Evolutionary conservation across 2,888 invertebrate species (phyloP).

Genomic region (Drosophila colorata): DNA sequence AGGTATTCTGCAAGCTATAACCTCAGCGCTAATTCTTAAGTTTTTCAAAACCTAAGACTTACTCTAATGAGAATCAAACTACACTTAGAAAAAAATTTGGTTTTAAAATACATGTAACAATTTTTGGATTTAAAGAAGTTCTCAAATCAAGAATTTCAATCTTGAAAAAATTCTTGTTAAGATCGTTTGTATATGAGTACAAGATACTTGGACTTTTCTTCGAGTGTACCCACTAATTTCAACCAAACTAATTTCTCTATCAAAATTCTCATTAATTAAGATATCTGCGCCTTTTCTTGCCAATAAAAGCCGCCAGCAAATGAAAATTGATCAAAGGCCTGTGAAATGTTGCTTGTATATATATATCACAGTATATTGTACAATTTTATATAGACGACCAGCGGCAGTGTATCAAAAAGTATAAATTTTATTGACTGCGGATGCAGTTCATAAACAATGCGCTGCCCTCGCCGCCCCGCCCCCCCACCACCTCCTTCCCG

Average conservation of each 20-base stretch:
- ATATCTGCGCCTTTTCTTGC: background rate
- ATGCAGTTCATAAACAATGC: constrained; percentile 80
- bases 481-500: background rate
- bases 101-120: too few species aligned
- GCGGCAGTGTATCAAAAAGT: constrained; percentile 70
- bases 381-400: constrained; percentile 15
- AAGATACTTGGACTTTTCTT: too few species aligned
- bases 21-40: too few species aligned
- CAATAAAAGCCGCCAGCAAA: constrained; percentile 16
- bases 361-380: constrained; percentile 37
- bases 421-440: constrained; percentile 80
- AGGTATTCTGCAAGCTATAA: too few species aligned
- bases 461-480: constrained; percentile 30
- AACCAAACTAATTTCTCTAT: background rate
- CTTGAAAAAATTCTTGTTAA: too few species aligned
- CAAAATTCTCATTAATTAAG: constrained; percentile 17
- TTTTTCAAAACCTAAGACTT: too few species aligned
- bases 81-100: too few species aligned
- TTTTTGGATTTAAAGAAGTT: too few species aligned
- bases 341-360: constrained; percentile 33
- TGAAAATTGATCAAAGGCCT: constrained; percentile 63
- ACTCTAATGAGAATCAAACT: too few species aligned
- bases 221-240: background rate
- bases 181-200: too few species aligned
- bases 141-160: too few species aligned